Percentiles rank a stretch among this genome's conserved stretches.
Conservation (phyloP, 2,113 vertebrate genomes). For the Symphodus melops region DNA sequence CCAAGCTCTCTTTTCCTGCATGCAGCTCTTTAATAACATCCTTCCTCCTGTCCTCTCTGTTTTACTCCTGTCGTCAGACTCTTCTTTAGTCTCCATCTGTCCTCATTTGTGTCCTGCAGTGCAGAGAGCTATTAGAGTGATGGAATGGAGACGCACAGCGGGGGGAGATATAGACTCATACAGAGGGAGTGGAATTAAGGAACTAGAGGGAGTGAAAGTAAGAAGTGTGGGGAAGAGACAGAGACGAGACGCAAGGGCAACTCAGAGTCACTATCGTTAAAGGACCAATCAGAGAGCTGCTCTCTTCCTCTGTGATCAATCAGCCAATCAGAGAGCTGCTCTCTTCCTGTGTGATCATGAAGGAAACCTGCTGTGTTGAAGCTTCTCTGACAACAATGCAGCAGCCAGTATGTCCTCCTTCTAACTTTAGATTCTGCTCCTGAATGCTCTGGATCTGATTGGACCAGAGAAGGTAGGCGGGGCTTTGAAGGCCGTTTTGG, state of each 20-base stretch:
- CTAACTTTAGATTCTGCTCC: no score
- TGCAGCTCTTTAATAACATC: neutral
- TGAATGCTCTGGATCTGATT: no score
- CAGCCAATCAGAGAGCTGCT: no score
- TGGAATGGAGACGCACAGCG: slow-evolving; percentile 51
- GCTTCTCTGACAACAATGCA: no score
- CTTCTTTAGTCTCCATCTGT: slow-evolving; percentile 50
- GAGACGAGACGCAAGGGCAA: neutral
- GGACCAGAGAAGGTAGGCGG: no score
- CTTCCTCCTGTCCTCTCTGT: neutral
- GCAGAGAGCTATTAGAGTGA: slow-evolving; percentile 46
- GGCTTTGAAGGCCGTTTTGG: no score
- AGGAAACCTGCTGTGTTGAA: no score
- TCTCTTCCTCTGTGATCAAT: no score
- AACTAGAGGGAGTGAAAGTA: slow-evolving; percentile 7
- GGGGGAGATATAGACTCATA: slow-evolving; percentile 50
- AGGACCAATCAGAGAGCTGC: no score
- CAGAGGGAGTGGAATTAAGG: slow-evolving; percentile 2
- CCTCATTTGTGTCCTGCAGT: slow-evolving; percentile 46
- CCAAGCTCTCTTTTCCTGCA: neutral
- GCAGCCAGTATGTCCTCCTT: no score
- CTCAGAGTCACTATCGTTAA: no score
- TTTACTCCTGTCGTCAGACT: slow-evolving; percentile 8
- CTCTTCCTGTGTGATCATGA: no score
- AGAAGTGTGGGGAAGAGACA: neutral